A percentile compares a stretch with the other conserved stretches of the same genome.
Conservation (phyloP, 2,888 invertebrate species). For the Polietes domitor region DNA sequence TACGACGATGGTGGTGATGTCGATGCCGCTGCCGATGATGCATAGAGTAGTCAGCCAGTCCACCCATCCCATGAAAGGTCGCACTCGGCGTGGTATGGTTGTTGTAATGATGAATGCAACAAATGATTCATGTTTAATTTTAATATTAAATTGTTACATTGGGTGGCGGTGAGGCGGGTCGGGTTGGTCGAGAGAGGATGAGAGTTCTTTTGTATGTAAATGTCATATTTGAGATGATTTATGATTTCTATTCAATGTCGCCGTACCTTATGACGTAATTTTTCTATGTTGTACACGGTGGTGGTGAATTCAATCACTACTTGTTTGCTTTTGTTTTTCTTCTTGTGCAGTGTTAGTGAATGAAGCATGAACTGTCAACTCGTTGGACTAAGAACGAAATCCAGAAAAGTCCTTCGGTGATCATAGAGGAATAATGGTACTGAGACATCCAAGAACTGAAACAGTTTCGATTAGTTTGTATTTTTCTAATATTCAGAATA, state of each 20-base stretch:
- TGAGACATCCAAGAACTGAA: no score
- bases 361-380: conserved; percentile 17
- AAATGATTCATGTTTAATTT: conserved; percentile 58
- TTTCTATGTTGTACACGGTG: background rate
- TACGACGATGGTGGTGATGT: background rate
- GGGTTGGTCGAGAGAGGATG: background rate
- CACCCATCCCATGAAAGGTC: background rate
- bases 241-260: conserved; percentile 32
- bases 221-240: conserved; percentile 57
- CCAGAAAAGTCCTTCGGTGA: no score
- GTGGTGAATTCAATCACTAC: background rate
- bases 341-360: background rate
- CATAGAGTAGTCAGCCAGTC: no score
- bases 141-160: conserved; percentile 43
- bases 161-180: conserved; percentile 18
- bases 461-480: no score
- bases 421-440: no score
- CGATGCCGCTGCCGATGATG: conserved; percentile 12
- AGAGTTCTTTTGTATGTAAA: conserved; percentile 34
- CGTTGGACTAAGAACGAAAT: no score
- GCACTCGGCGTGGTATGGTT: conserved; percentile 37
- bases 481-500: no score
- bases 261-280: conserved; percentile 60
- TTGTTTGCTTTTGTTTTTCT: background rate
- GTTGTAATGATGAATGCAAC: conserved; percentile 61